A percentile compares a stretch with the other conserved stretches of the same genome.
Conservation (phyloP, 1,140 invertebrate genomes). For the Sminthurides bifidus region DNA sequence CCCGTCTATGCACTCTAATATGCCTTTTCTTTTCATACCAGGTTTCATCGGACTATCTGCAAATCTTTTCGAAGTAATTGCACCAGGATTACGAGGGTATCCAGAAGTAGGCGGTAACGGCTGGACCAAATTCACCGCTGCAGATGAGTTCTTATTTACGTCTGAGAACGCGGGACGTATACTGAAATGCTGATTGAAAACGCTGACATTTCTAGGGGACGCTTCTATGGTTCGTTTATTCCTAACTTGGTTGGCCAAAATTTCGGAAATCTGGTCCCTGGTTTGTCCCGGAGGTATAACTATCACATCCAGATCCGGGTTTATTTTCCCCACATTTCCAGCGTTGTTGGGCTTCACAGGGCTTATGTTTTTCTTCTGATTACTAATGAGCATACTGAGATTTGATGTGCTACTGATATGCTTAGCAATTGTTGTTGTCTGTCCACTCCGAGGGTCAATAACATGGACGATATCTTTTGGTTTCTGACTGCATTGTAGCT, state of each 20-base stretch:
- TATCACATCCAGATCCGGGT: constrained; percentile 30
- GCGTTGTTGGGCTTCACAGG: constrained; percentile 25
- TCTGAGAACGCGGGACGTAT: too few relatives aligned
- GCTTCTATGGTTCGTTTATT: not conserved
- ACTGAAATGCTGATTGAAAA: too few relatives aligned
- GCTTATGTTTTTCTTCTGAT: constrained; percentile 3
- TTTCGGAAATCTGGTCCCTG: not conserved
- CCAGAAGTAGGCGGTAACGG: too few relatives aligned
- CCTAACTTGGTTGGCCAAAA: not conserved
- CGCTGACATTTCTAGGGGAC: not conserved
- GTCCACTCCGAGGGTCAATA: constrained; percentile 29
- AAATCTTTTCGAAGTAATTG: too few relatives aligned
- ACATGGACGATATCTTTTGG: constrained; percentile 28
- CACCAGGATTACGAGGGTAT: too few relatives aligned
- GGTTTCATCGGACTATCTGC: too few relatives aligned
- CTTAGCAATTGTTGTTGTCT: constrained; percentile 28
- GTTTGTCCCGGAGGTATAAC: constrained; percentile 17
- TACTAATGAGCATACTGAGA: not conserved
- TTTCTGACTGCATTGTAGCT: constrained; percentile 10
- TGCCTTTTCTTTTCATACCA: constrained; percentile 17
- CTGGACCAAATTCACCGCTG: constrained; percentile 13
- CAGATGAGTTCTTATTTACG: not conserved
- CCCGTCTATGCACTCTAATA: constrained; percentile 28
- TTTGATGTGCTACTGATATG: constrained; percentile 22
- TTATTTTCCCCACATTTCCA: constrained; percentile 23